Evolutionary conservation across 1,140 invertebrate genomes (phyloP).

Genomic region (Mercenaria mercenaria): DNA sequence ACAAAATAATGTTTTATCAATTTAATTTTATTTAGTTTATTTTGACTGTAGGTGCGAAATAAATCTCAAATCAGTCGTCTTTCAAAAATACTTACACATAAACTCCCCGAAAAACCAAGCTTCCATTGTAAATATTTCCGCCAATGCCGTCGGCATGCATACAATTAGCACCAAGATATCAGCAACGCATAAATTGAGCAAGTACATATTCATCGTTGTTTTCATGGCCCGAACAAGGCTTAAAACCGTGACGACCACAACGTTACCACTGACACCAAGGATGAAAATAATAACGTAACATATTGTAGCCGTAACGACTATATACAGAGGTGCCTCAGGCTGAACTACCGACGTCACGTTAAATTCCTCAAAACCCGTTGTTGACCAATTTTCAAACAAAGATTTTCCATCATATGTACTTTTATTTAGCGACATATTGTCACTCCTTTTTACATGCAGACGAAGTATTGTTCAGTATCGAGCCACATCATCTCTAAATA

Average conservation of each 20-base stretch:
- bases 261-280: background rate
- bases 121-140: constrained; percentile 8
- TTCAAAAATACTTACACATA: constrained; percentile 25
- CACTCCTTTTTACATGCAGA: too few species aligned
- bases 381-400: background rate
- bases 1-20: too few species aligned
- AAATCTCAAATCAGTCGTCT: too few species aligned
- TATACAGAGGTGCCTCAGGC: background rate
- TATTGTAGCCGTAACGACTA: background rate
- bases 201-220: constrained; percentile 7
- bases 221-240: background rate
- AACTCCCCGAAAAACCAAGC: background rate
- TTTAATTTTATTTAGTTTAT: too few species aligned
- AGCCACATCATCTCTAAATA: too few species aligned
- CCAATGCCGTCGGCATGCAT: constrained; percentile 12
- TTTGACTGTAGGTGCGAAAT: too few species aligned
- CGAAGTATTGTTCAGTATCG: too few species aligned
- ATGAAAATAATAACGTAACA: constrained; percentile 12
- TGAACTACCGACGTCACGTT: background rate
- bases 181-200: constrained; percentile 4
- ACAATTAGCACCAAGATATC: background rate
- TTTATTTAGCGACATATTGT: background rate
- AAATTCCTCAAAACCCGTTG: background rate
- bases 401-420: background rate
- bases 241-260: background rate